Percentiles rank a stretch among this genome's conserved stretches.
These are phyloP conservation scores for Galerucella pusilla DNA, from an alignment of 2,888 invertebrate genomes.

Conservation along the genomic window DNA sequence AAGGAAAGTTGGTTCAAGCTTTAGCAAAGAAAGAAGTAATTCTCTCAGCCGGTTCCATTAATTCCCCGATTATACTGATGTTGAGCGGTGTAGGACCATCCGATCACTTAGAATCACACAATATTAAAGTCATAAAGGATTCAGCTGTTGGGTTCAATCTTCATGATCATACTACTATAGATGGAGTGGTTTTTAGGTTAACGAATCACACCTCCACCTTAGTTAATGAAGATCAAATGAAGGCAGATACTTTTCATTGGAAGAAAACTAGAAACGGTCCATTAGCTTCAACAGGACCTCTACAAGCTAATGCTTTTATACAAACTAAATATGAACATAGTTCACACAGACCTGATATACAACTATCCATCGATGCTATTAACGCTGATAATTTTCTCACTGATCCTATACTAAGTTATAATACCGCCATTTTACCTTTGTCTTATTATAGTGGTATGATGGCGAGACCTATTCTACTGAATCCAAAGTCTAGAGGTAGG, in stretches of 20 bases:
- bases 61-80: slow-evolving; percentile 74
- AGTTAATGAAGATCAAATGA: slow-evolving; percentile 62
- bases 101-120: slow-evolving; percentile 66
- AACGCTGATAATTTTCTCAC: slow-evolving; percentile 70
- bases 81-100: slow-evolving; percentile 75
- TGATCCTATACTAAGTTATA: slow-evolving; percentile 66
- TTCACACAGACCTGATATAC: slow-evolving; percentile 72
- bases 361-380: slow-evolving; percentile 73
- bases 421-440: slow-evolving; percentile 67
- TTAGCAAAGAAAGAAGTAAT: slow-evolving; percentile 73
- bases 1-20: slow-evolving; percentile 65
- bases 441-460: slow-evolving; percentile 73
- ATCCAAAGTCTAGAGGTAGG: slow-evolving; percentile 74
- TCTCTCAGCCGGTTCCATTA: slow-evolving; percentile 71
- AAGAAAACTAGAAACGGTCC: slow-evolving; percentile 66
- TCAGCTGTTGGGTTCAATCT: slow-evolving; percentile 79
- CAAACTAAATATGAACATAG: slow-evolving; percentile 69
- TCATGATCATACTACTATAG: slow-evolving; percentile 79
- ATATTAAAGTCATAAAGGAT: slow-evolving; percentile 71
- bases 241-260: slow-evolving; percentile 66
- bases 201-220: slow-evolving; percentile 69
- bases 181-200: slow-evolving; percentile 69
- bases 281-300: slow-evolving; percentile 68
- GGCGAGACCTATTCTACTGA: slow-evolving; percentile 72
- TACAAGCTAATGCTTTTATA: slow-evolving; percentile 72